Evolutionary conservation across 2,888 invertebrate genomes (phyloP).

Genomic region (Phymatocera aterrima): DNA sequence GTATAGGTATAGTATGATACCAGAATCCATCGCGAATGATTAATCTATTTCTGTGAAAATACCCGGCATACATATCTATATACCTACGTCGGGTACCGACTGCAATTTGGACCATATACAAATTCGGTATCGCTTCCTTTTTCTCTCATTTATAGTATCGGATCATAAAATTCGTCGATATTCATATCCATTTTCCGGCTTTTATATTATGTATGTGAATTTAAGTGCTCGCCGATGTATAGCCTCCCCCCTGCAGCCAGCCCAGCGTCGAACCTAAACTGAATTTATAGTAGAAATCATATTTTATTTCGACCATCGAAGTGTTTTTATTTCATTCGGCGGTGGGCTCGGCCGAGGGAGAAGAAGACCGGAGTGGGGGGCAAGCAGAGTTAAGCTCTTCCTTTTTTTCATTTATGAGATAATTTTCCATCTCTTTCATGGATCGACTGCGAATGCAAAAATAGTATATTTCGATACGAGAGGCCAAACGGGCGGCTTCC

Average conservation of each 20-base stretch:
- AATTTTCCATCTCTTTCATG: no score
- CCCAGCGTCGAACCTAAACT: not conserved
- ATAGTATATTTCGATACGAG: no score
- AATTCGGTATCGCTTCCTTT: no score
- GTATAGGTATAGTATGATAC: no score
- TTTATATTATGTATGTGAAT: conserved; percentile 23
- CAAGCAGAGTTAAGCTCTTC: no score
- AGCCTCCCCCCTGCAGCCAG: not conserved
- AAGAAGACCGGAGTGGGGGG: no score
- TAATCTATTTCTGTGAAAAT: not conserved
- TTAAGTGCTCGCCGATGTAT: conserved; percentile 32
- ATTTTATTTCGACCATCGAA: not conserved
- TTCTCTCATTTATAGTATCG: not conserved
- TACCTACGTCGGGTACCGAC: not conserved
- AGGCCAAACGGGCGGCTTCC: no score
- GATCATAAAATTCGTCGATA: not conserved
- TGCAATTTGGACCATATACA: not conserved
- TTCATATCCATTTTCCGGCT: not conserved
- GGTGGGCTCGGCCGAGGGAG: no score
- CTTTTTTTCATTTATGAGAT: no score
- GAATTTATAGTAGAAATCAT: not conserved
- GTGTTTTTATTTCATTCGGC: not conserved
- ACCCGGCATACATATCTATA: not conserved
- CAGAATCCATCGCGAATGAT: not conserved
- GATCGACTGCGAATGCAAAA: no score